Percentiles rank a stretch among this genome's conserved stretches.
These are phyloP conservation scores for Hiodon tergisus DNA, from an alignment of 2,113 vertebrate species.

Conservation along the genomic window DNA sequence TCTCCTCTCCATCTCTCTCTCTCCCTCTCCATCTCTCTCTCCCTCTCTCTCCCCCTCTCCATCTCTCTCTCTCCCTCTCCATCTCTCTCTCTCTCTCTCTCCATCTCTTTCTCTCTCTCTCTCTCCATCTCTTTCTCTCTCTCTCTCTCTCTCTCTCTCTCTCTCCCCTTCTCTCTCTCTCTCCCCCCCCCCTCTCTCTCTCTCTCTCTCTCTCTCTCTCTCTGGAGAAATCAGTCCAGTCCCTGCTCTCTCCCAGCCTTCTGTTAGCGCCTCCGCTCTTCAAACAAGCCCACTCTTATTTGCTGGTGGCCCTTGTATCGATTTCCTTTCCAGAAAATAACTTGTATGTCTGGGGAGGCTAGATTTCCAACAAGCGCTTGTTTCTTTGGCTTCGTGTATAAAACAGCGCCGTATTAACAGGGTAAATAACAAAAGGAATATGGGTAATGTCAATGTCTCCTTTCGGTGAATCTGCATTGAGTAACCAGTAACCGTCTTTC, in stretches of 20 bases:
- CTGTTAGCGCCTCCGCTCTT: constrained; percentile 42
- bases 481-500: too few relatives aligned
- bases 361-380: neutral
- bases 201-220: neutral
- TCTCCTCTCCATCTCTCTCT: too few relatives aligned
- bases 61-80: neutral
- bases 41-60: too few relatives aligned
- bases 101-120: too few relatives aligned
- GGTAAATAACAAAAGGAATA: neutral
- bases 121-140: too few relatives aligned
- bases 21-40: too few relatives aligned
- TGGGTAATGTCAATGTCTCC: constrained; percentile 8
- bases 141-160: too few relatives aligned
- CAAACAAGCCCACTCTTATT: constrained; percentile 30
- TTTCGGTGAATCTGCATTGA: neutral
- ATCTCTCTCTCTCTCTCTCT: neutral
- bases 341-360: constrained; percentile 15
- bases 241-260: constrained; percentile 28
- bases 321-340: constrained; percentile 29
- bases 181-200: neutral
- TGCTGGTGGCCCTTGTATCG: constrained; percentile 10
- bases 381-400: neutral
- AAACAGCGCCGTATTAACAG: neutral
- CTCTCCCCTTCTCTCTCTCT: neutral
- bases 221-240: constrained; percentile 37